Evolutionary conservation across 2,113 vertebrate genomes (phyloP), one percentile per base, ranked within the genome.

Genomic region (Dendrocopos noguchii): DNA sequence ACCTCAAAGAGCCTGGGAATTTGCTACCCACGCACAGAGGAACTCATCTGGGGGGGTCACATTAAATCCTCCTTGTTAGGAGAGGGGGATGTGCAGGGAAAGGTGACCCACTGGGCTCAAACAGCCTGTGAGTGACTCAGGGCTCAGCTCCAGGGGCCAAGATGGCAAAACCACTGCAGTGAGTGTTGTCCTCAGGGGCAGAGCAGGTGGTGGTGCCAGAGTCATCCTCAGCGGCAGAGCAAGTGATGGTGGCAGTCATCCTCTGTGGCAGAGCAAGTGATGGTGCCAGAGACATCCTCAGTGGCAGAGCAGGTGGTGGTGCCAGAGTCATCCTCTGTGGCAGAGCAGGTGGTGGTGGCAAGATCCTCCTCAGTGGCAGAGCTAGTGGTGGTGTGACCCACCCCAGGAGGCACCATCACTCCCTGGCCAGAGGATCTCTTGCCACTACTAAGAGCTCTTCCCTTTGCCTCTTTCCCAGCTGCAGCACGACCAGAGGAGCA

Each of bases 391-490:
- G 50, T 52, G 50, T 18, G 46, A 20, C 18, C 46, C 46, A 18
- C 46, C 46, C 18, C 17, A 1, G 66, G 34, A 17, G 59, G 29
- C 36, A 33, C 46, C 28, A 1, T 15, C 4, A 3, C 14, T 34
- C 21, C 34, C 46, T 3, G 1, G 31, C 28, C 2, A 1, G 19
- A 2, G 24, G 9, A 8, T 7, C 16, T 36, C 29, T 31, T 6
- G 1, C 33, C 10, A 2, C 25, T 17, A 8, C 34, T 1, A 39
- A 12, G 55, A 47, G 65, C 61, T 81, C 65, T 39, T 59, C 63
- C 76, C 4, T 56, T 15, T n/a, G 24, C 39, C 71, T 64, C 68
- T 12, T n/a, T 77, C 46, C 39, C 80, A 66, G 61, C 46, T 15
- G 39, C 88, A 81, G 84, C 4, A 1, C 1, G 2, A 72, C 24